Percentiles rank a stretch among this genome's conserved stretches.
These are phyloP conservation scores for Synanthedon andrenaeformis DNA, from an alignment of 2,888 invertebrate species.

Conservation along the genomic window DNA sequence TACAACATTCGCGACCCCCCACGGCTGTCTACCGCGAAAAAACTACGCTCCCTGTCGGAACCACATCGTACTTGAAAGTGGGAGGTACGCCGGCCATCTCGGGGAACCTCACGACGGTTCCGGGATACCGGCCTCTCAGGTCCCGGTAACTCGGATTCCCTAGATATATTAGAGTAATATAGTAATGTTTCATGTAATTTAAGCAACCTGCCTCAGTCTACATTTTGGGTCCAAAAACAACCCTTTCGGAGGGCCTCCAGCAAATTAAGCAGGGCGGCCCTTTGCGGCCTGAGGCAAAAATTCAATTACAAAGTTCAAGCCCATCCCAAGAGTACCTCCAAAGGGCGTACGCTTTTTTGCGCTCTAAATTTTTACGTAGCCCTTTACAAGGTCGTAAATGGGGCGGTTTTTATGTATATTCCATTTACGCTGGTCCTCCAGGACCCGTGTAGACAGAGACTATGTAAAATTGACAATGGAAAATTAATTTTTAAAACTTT, in stretches of 20 bases:
- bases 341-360: constrained; percentile 51
- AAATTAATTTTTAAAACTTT: background rate
- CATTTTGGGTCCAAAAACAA: constrained; percentile 23
- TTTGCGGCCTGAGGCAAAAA: constrained; percentile 68
- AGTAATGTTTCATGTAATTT: too few species aligned
- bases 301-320: constrained; percentile 66
- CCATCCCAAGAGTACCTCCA: constrained; percentile 63
- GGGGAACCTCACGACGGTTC: too few species aligned
- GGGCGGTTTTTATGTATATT: constrained; percentile 64
- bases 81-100: too few species aligned
- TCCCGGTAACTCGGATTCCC: too few species aligned
- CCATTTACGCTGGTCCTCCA: constrained; percentile 49
- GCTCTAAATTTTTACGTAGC: constrained; percentile 65
- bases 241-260: constrained; percentile 50
- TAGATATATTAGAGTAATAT: too few species aligned
- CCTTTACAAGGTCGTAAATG: constrained; percentile 67
- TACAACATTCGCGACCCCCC: too few species aligned
- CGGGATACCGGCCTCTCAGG: too few species aligned
- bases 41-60: too few species aligned
- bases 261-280: constrained; percentile 66
- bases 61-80: too few species aligned
- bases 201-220: constrained; percentile 4
- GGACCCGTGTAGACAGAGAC: constrained; percentile 12
- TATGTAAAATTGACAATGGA: constrained; percentile 2
- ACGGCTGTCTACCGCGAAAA: too few species aligned